Base-by-base conservation (phyloP, 2,113 vertebrate genomes). In the Amia ocellicauda region DNA sequence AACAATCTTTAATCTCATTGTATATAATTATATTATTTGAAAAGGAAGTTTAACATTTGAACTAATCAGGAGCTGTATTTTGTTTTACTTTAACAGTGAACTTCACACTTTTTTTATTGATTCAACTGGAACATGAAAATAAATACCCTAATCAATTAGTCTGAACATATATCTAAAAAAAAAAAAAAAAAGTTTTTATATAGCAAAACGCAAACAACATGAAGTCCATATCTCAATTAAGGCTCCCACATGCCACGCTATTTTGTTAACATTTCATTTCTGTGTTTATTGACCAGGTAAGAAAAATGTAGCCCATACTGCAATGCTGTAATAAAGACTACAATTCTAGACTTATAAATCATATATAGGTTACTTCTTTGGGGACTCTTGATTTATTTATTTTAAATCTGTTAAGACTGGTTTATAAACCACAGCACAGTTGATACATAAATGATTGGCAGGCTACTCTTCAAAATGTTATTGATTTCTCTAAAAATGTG, bases 381-480 rank as follows among this genome's bases (percentile, higher is more conserved):
- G 60, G 56, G 62, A 53, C 22, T 29, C 58, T 45, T 72, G 62
- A 66, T 65, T 70, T 71, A 76, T 76, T 79, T 65, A 74, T 79
- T 64, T 70, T 66, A 62, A 60, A 64, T 64, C 65, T 70, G 51
- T 53, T 23, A 53, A 53, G 47, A 53, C 51, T 53, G 52, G 60
- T 63, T 62, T 52, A 49, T 59, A 60, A 63, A 40, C 42, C 62
- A 58, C 28, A 16, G 53, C 54, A 68, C 63, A 61, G 60, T 50
- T 66, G 70, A 70, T 66, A 60, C 53, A 60, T 63, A 28, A 22
- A 22, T 74, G 66, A 76, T 51, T 72, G 72, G 58, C 74, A 72
- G 68, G 62, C 71, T 47, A 55, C 61, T 62, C 66, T 49, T 70
- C 65, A 51, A 64, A 47, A 54, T 50, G 5, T 57, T 68, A 72